Evolutionary conservation across 2,113 vertebrate species (phyloP).

Genomic region (Macrotis lagotis): DNA sequence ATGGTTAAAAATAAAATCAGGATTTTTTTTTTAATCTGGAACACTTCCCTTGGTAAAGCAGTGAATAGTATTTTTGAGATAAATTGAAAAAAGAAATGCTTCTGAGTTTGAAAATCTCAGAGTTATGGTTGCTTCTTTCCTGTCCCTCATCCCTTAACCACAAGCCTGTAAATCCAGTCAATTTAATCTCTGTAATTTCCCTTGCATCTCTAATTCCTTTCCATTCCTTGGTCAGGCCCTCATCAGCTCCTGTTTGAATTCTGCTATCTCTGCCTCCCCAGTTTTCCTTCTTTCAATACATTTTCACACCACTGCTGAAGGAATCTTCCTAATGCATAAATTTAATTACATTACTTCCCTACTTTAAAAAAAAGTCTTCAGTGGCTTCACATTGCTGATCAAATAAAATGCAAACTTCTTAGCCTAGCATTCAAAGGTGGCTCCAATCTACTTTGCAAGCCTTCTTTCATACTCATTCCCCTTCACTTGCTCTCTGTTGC

Average conservation of each 20-base stretch:
- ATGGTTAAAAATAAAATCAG: not conserved
- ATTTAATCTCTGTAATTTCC: not conserved
- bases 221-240: not conserved
- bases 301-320: not conserved
- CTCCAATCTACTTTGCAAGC: not conserved
- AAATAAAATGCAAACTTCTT: not conserved
- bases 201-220: not conserved
- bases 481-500: not conserved
- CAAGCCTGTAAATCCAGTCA: not conserved
- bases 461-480: not conserved
- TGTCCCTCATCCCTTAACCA: not conserved
- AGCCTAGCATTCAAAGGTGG: not conserved
- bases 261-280: not conserved
- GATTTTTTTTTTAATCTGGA: not conserved
- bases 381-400: not conserved
- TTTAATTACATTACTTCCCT: not conserved
- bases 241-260: not conserved
- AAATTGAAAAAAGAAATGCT: not conserved
- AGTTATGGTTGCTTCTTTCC: not conserved
- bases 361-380: not conserved
- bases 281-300: not conserved
- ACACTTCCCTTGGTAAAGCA: not conserved
- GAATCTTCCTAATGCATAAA: not conserved
- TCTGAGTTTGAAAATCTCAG: not conserved
- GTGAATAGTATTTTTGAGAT: not conserved